Base-by-base conservation (phyloP, 1,140 invertebrate species). In the Sycophila sp. region DNA sequence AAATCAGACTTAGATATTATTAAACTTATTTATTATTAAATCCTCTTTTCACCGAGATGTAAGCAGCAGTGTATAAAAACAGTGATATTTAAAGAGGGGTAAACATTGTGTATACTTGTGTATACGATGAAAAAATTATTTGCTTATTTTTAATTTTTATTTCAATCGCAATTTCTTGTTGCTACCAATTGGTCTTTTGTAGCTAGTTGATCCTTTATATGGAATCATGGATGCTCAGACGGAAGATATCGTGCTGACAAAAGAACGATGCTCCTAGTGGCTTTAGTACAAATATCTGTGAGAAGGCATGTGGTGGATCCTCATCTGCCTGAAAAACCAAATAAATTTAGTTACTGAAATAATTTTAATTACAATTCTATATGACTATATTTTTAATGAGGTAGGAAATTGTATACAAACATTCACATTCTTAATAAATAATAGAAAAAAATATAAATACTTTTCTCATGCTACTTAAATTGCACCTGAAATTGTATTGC, bases 201-300 rank as follows among this genome's bases (percentile, higher is more conserved):
- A 67, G 26, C 56, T 38, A 71, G 47, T 30, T 24, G 40, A 72
- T 62, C 34, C 51, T 76, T 90, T 89, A 93, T 82, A 90, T 91
- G 58, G 90, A 87, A 85, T 96, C 92, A 85, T 97, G 95, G 77
- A 97, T 93, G 73, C 92, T 93, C 77, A 97, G 89, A 82, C 95
- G 91, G 89, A 98, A 98, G 80, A 97, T 94, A 80, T 98, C 95
- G 81, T 98, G 95, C 80, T 95, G 94, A 78, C 96, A 92, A 85
- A 92, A 97, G 87, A 94, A 98, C 62, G 92, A 92, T 72, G 90
- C 92, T 77, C 89, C 92, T 76, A 93, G 84, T 67, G 94, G 94
- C 87, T 96, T 96, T 78, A 98, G 86, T 70, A 96, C 92, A 86
- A 98, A 98, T 59, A 92, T 90, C 87, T 98, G 96, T 71, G 91